Base-by-base conservation (phyloP, 2,113 vertebrate genomes). In the Indicator indicator region DNA sequence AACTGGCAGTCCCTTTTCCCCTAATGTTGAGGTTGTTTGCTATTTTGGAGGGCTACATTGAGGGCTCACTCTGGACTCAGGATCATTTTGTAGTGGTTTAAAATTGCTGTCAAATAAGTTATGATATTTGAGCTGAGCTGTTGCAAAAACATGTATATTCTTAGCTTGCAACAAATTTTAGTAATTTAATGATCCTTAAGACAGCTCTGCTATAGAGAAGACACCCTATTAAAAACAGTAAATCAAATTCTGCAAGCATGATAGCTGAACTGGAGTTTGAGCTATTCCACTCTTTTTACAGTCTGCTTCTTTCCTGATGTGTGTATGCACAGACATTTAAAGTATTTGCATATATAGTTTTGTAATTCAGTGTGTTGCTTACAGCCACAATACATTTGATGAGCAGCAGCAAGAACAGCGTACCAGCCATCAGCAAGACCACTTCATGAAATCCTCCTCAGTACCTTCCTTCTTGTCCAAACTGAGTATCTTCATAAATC, bases 201-300 rank as follows among this genome's bases (percentile, higher is more conserved):
- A 95, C 85, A 85, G 93, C 78, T 95, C 74, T 78, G 87, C 46
- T 52, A 40, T 12, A 63, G 82, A 83, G 85, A 96, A 71, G 59
- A 89, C 56, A 93, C 84, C 80, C 95, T 98, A 97, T 98, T 98
- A 98, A 98, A 97, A 97, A 96, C 93, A 94, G 95, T 97, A 98
- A 97, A 97, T 98, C 97, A 98, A 96, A 88, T 65, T 92, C 90
- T 95, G 91, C 85, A 95, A 95, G 85, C 85, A 64, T 56, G 33
- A 93, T 63, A 24, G 95, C 97, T 83, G 94, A 96, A 96, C 73
- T 92, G 84, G 89, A 90, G 88, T 95, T 96, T 94, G 92, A 94
- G 90, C 96, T 97, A 96, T 95, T 97, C 89, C 55, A 80, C 94
- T 56, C 44, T 95, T 79, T 94, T 96, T 93, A 86, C 81, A 83